A percentile compares a stretch with the other conserved stretches of the same genome.
These are phyloP conservation scores for Papilio dardanus DNA, from an alignment of 1,140 invertebrate species.

Conservation along the genomic window DNA sequence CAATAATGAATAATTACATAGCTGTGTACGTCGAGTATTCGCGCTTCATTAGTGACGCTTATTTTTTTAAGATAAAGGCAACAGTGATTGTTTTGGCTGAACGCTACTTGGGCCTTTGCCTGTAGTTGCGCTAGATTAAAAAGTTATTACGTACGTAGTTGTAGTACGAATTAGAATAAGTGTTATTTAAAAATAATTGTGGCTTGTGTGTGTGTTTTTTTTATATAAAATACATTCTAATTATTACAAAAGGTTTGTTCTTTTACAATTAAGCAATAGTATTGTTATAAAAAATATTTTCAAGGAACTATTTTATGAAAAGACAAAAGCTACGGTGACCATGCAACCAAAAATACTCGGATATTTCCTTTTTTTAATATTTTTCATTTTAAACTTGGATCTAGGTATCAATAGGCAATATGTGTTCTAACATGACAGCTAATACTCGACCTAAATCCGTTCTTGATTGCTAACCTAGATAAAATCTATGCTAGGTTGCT, in stretches of 20 bases:
- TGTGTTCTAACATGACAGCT: background rate
- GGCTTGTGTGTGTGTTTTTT: background rate
- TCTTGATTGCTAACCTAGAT: slow-evolving; percentile 6
- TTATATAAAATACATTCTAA: background rate
- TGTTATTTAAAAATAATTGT: background rate
- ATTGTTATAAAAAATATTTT: background rate
- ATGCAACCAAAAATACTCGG: background rate
- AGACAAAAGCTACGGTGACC: background rate
- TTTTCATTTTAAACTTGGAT: background rate
- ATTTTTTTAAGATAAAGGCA: background rate
- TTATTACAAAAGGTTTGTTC: background rate
- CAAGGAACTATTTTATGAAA: background rate
- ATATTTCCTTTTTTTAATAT: background rate
- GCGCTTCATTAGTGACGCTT: slow-evolving; percentile 3
- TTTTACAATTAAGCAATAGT: background rate
- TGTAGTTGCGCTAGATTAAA: background rate
- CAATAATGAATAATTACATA: background rate
- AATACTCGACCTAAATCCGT: slow-evolving; percentile 4
- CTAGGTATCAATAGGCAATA: background rate
- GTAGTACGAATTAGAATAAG: background rate
- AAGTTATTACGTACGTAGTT: background rate
- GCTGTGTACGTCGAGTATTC: background rate
- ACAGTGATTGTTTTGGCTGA: background rate
- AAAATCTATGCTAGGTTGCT: slow-evolving; percentile 1
- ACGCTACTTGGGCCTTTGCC: background rate